Base-by-base conservation (phyloP, 2,113 vertebrate genomes). In the Ammodytes marinus region DNA sequence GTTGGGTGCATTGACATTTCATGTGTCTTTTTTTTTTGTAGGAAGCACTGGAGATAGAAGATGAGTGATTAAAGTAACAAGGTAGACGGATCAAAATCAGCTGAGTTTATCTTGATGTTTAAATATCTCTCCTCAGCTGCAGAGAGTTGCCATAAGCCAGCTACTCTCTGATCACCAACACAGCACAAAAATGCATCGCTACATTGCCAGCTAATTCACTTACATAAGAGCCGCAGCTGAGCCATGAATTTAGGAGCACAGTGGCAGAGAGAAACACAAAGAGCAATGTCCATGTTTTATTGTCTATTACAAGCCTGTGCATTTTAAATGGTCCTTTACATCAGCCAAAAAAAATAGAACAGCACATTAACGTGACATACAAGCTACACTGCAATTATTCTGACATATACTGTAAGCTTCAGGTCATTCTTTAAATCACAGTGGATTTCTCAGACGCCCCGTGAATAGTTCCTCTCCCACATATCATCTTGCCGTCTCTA, bases 121-220 rank as follows among this genome's bases (percentile, higher is more conserved):
- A 80, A 83, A 82, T 59, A 59, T 64, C 47, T 58, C 67, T 47
- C 52, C 60, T 85, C 74, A 12, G 71, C 27, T 68, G 37, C 55
- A 83, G 79, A 77, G 72, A 9, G 58, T 59, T 75, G 78, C 76
- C 82, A 88, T 82, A 74, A 85, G 79, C 81, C 67, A 71, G 76
- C 86, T 43, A 10, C 54, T 77, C 73, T 71, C 77, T 69, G 80
- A 90, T 82, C 65, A 55, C 74, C 50, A 84, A 46, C 83, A 65
- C 76, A 59, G 90, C 86, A 68, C 80, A 89, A 89, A 92, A 88
- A 90, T 90, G 75, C 81, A 91, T 71, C 5, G 35, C 79, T 74
- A 73, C 85, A 83, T 49, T 75, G 52, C 76, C 58, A 50, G 74
- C 80, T 86, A 83, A 89, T 91, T 82, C 79, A 77, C 82, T 94